phyloP scores from a whole-genome alignment of 2,888 invertebrate genomes.

The Dioctria rufipes region DNA sequence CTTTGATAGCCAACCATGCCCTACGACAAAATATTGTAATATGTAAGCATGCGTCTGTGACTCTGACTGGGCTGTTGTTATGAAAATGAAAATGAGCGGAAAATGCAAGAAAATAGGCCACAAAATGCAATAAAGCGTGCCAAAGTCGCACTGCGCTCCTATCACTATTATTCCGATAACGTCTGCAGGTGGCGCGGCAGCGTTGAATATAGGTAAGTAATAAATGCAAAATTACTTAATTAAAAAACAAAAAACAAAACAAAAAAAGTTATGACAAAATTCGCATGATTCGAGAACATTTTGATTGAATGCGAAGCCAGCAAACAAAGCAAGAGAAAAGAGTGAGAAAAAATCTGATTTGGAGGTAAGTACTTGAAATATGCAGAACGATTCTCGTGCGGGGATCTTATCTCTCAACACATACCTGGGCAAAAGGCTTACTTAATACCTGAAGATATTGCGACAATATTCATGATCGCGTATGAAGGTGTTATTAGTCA shows the following conservation, averaged over 20 bases:
- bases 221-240: too few species aligned
- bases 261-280: too few species aligned
- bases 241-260: too few species aligned
- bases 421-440: neutral
- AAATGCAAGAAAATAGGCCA: slow-evolving; percentile 15
- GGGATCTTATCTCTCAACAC: neutral
- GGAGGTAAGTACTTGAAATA: neutral
- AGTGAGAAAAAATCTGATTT: too few species aligned
- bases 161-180: neutral
- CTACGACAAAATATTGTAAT: slow-evolving; percentile 31
- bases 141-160: slow-evolving; percentile 27
- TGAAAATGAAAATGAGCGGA: neutral
- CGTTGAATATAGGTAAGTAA: too few species aligned
- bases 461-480: neutral
- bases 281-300: too few species aligned
- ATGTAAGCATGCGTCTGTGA: neutral
- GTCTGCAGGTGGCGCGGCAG: too few species aligned
- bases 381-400: neutral
- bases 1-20: slow-evolving; percentile 20
- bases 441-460: neutral
- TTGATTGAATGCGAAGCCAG: too few species aligned
- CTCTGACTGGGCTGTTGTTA: neutral
- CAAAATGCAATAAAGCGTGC: slow-evolving; percentile 7
- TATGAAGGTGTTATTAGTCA: neutral
- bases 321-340: too few species aligned